Evolutionary conservation across 2,797 vertebrate genomes (phyloP), one percentile per base, ranked within the genome.

Genomic region (Borostomias antarcticus): DNA sequence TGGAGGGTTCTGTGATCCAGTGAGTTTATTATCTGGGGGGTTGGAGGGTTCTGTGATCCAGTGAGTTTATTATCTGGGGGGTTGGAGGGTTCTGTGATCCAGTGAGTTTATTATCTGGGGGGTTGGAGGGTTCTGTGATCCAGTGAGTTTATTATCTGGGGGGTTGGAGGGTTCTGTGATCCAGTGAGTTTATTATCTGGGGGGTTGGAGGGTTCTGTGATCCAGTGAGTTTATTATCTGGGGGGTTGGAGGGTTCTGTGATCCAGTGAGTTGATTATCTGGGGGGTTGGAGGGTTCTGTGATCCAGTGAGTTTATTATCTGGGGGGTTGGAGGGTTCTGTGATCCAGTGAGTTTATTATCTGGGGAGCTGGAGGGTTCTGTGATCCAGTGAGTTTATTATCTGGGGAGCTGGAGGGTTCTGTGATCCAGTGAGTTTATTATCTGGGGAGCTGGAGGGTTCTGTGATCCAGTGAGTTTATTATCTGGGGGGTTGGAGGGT

Each of bases 171-270:
- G 13, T 43, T 68, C 29, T 23, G 26, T 17, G 33, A 71, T 78
- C 66, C 26, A 32, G 76, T n/a, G n/a, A n/a, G n/a, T 85, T 83
- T 76, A 80, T 88, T 81, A 85, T 89, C 81, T 80, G 73, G 23
- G 15, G 45, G 77, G 40, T n/a, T n/a, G n/a, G n/a, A n/a, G n/a
- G n/a, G 13, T 43, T 68, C 29, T 23, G 26, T 17, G 33, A 71
- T 78, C 66, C 26, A 32, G 76, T n/a, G n/a, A n/a, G n/a, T 85
- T 83, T 76, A 80, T 88, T 81, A 85, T 89, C 81, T 80, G 73
- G 23, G 15, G 45, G 77, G 40, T n/a, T n/a, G n/a, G n/a, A n/a
- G n/a, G n/a, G 13, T 43, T 68, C 29, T 23, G 26, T 17, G 33
- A 71, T 78, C 66, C 26, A 32, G 76, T n/a, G n/a, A n/a, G n/a